Evolutionary conservation across 2,797 vertebrate genomes (phyloP).

Genomic region (Thripadectes ignobilis): DNA sequence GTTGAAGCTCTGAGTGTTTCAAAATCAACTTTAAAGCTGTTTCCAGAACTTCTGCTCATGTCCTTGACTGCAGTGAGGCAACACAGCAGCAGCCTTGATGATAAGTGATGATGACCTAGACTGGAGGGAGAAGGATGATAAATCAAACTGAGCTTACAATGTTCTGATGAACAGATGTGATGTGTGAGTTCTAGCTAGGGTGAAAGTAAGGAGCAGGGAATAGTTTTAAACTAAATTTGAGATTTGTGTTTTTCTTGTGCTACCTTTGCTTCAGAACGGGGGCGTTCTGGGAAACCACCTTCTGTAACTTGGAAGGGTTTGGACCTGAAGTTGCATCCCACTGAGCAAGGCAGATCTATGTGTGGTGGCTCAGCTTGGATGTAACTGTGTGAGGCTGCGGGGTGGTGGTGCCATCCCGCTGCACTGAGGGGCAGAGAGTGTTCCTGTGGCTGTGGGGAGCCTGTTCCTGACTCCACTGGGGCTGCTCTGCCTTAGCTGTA

Average conservation of each 20-base stretch:
- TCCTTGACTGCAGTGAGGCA: not conserved
- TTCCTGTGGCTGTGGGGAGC: fast-evolving
- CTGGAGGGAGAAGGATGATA: not conserved
- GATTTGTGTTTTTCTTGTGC: not conserved
- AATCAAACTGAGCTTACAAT: not conserved
- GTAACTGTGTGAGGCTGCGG: not conserved
- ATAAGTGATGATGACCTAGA: not conserved
- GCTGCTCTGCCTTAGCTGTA: not conserved
- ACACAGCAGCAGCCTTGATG: not conserved
- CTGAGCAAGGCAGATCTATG: fast-evolving
- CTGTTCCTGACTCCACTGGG: not conserved
- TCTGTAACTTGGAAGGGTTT: not conserved
- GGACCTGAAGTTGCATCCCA: not conserved
- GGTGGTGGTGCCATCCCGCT: not conserved
- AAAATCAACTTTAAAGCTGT: not conserved
- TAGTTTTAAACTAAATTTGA: not conserved
- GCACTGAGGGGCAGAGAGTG: not conserved
- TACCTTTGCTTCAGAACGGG: not conserved
- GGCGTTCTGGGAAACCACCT: not conserved
- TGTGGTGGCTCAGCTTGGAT: not conserved
- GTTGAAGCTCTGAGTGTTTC: not conserved
- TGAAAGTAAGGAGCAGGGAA: not conserved
- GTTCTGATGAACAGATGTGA: not conserved
- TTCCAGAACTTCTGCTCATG: not conserved
- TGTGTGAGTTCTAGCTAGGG: not conserved